Evolutionary conservation across 35 echinoderm and acorn worm species (phyloP), one percentile per base, ranked within the genome.

Genomic region (Ptychodera flava): DNA sequence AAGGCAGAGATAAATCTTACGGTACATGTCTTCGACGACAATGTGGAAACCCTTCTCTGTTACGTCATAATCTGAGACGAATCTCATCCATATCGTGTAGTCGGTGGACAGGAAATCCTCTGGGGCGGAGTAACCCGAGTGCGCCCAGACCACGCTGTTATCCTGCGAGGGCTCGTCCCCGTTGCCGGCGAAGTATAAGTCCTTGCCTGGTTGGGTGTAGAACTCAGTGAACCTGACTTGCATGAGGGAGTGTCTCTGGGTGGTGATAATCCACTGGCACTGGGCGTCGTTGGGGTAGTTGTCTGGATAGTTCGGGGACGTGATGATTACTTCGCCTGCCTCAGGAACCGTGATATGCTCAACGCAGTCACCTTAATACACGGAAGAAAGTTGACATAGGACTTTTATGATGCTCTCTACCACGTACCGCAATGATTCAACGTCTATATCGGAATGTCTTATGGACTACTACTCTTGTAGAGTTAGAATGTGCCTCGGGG

Each of bases 251-350:
- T 77, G 33, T 10, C 15, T 31, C 0, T 79, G 30, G 16, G 88
- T 78, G 12, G 36, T 12, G 14, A 90, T 36, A 78, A 85, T 81
- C 88, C 88, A 90, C 37, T 90, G 88, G 33, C 88, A 90, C 1
- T n/a, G 34, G 32, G 36, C 52, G 27, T 33, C 29, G n/a, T 78
- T 34, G 6, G n/a, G 81, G 33, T 90, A 90, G 81, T 79, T 90
- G 33, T 83, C 32, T 15, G 88, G 88, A 33, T 33, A 90, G 52
- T 90, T 85, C 14, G 88, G 88, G 45, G 80, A 83, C 32, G 81
- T 84, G 37, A 90, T 36, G 14, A 36, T 33, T 45, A 90, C 82
- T 1, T 37, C 75, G 31, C 82, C 88, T 78, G 81, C 82, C 0
- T 84, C 81, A n/a, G 88, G 88, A 0, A 90, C 80, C 0, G 75